Conservation (phyloP, 2,888 invertebrate genomes). For the Drosophila quasianomalipes region DNA sequence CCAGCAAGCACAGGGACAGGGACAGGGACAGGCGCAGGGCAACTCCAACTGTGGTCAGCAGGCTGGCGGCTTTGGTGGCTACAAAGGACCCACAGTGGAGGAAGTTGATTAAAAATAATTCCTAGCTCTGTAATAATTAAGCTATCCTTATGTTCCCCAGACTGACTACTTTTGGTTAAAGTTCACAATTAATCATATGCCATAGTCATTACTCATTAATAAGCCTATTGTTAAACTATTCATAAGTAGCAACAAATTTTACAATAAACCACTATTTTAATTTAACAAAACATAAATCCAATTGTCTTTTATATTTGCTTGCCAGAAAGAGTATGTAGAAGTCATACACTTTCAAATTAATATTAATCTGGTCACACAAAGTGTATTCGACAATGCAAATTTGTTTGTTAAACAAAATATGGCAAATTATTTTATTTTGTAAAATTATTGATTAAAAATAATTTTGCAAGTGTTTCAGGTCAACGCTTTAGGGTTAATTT, state of each 20-base stretch:
- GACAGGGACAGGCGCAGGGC: slow-evolving; percentile 33
- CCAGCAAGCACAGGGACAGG: slow-evolving; percentile 60
- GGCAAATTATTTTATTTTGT: neutral
- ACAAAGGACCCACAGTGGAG: slow-evolving; percentile 84
- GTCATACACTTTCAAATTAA: neutral
- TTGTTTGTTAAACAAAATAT: slow-evolving; percentile 18
- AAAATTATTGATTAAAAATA: neutral
- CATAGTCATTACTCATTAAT: slow-evolving; percentile 5
- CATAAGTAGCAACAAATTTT: slow-evolving; percentile 45
- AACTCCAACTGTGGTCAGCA: slow-evolving; percentile 85
- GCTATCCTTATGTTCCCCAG: slow-evolving; percentile 12
- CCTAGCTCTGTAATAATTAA: slow-evolving; percentile 5
- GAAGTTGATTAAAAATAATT: slow-evolving; percentile 78
- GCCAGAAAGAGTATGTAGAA: too few relatives aligned
- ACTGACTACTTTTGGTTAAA: slow-evolving; percentile 27
- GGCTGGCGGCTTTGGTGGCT: slow-evolving; percentile 88
- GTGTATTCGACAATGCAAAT: neutral
- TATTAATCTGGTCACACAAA: neutral
- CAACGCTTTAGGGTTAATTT: slow-evolving; percentile 20
- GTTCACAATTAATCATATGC: neutral
- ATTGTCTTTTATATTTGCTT: neutral
- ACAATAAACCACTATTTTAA: slow-evolving; percentile 38
- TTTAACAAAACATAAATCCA: slow-evolving; percentile 86
- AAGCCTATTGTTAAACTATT: slow-evolving; percentile 28
- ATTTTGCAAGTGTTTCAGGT: slow-evolving; percentile 26